Evolutionary conservation across 1,140 invertebrate genomes (phyloP).

Genomic region (Apis florea): DNA sequence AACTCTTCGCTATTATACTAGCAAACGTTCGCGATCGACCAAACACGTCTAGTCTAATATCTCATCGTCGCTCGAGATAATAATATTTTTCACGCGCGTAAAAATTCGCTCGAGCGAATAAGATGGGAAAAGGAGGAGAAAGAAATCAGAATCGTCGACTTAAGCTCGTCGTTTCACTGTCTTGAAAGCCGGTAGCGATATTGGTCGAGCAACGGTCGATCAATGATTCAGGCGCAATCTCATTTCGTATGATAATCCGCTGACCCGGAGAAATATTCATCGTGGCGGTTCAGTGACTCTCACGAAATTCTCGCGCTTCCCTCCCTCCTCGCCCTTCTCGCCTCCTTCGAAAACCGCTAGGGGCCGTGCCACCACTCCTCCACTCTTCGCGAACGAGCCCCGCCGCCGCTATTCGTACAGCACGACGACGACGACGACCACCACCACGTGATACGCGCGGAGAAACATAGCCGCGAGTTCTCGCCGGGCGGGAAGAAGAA

Average conservation of each 20-base stretch:
- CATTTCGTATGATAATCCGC: conserved; percentile 74
- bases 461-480: conserved; percentile 60
- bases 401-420: conserved; percentile 1
- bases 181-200: conserved; percentile 30
- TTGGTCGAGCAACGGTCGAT: conserved; percentile 50
- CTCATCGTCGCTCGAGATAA: too few species aligned
- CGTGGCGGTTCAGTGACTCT: conserved; percentile 61
- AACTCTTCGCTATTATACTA: too few species aligned
- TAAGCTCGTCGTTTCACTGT: conserved; percentile 22
- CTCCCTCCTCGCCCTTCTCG: conserved; percentile 19
- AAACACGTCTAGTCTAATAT: too few species aligned
- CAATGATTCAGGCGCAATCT: conserved; percentile 76
- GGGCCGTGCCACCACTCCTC: conserved; percentile 29
- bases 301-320: conserved; percentile 61
- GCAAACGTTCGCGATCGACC: too few species aligned
- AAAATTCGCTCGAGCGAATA: too few species aligned
- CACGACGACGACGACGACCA: too few species aligned
- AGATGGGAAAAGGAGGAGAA: background rate
- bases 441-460: conserved; percentile 67
- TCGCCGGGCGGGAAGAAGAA: conserved; percentile 31
- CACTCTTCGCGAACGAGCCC: conserved; percentile 50
- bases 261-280: conserved; percentile 75
- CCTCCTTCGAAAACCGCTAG: conserved; percentile 48
- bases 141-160: conserved; percentile 63
- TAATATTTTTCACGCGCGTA: too few species aligned